phyloP scores from a whole-genome alignment of 2,113 vertebrate genomes.

The Crypturellus undulatus region DNA sequence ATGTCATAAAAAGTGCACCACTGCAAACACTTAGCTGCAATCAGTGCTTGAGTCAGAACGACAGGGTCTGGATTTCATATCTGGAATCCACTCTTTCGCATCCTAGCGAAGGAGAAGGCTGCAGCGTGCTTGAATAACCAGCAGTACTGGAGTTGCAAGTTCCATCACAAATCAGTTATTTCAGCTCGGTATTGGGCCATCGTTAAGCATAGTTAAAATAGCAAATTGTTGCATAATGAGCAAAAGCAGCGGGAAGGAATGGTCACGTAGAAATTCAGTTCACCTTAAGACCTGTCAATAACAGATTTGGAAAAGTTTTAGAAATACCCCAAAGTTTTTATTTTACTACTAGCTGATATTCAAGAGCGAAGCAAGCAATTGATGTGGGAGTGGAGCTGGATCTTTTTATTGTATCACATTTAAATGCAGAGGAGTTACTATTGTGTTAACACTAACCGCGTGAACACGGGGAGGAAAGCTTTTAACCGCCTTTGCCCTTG shows the following conservation, averaged over 20 bases:
- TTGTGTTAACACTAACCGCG: neutral
- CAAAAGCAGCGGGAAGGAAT: neutral
- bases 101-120: neutral
- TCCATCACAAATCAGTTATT: slow-evolving; percentile 35
- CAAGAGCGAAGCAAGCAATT: neutral
- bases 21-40: neutral
- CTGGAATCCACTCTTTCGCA: neutral
- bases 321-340: neutral
- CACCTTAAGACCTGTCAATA: neutral
- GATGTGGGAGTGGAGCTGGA: neutral
- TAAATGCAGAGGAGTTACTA: neutral
- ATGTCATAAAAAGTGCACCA: neutral
- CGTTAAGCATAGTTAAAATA: slow-evolving; percentile 5
- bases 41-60: neutral
- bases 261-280: neutral
- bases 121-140: slow-evolving; percentile 33
- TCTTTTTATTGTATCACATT: neutral
- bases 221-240: slow-evolving; percentile 26
- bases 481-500: neutral
- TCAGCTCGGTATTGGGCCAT: neutral
- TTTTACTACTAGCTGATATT: neutral
- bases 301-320: neutral
- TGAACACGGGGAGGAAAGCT: neutral
- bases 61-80: neutral
- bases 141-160: slow-evolving; percentile 33